A percentile compares a stretch with the other conserved stretches of the same genome.
phyloP scores from a whole-genome alignment of 1,140 invertebrate genomes.

The Globodera ellingtonae region DNA sequence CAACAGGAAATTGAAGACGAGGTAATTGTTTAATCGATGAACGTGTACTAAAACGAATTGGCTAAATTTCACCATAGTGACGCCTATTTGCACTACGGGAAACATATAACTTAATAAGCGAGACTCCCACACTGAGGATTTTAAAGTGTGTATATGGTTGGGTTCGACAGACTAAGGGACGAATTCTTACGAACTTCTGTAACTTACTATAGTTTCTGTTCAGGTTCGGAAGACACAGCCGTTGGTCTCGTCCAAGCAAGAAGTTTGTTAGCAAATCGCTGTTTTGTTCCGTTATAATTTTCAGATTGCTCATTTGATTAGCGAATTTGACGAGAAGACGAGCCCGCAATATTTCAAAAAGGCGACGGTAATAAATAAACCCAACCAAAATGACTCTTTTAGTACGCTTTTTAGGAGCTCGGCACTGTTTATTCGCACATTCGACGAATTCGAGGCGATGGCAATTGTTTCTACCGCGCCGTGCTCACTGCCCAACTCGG shows the following conservation, averaged over 20 bases:
- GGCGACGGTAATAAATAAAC: constrained; percentile 36
- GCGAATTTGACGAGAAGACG: constrained; percentile 29
- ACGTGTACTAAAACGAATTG: too few relatives aligned
- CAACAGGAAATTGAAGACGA: constrained; percentile 54
- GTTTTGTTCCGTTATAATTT: constrained; percentile 24
- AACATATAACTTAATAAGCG: too few relatives aligned
- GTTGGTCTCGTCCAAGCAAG: constrained; percentile 46
- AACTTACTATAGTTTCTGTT: constrained; percentile 31
- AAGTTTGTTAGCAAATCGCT: constrained; percentile 17
- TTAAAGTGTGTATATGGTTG: not conserved
- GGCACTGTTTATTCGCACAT: constrained; percentile 44
- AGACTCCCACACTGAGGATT: too few relatives aligned
- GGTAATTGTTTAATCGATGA: constrained; percentile 20
- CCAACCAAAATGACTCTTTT: not conserved
- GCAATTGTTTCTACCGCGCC: constrained; percentile 57
- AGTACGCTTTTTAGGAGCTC: constrained; percentile 45
- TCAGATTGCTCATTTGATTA: constrained; percentile 23
- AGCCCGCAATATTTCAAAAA: constrained; percentile 47
- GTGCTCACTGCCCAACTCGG: constrained; percentile 51
- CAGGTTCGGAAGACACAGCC: constrained; percentile 51
- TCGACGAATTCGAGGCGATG: constrained; percentile 54
- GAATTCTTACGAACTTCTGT: not conserved
- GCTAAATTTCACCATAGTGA: too few relatives aligned
- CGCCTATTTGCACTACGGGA: too few relatives aligned
- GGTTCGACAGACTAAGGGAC: not conserved